Evolutionary conservation across 2,797 vertebrate genomes (phyloP), one percentile per base, ranked within the genome.

Genomic region (Argya squamiceps): DNA sequence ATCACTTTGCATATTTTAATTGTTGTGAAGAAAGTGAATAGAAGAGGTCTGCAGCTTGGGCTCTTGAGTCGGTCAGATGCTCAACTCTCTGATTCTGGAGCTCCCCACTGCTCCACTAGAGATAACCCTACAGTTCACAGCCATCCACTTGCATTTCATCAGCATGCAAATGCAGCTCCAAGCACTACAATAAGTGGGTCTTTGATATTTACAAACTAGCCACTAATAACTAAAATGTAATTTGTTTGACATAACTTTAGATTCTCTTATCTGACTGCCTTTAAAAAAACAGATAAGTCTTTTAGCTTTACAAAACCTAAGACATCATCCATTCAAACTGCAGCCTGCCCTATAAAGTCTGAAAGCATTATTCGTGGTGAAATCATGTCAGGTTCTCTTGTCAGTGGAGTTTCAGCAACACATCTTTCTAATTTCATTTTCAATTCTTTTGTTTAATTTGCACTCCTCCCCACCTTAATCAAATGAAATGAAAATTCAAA

Each of bases 1-100:
- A 99, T 99, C 99, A 99, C 99, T 99, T 99, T 99, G 99, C 99
- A 99, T 99, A 99, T 99, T 99, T 99, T 99, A 99, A 99, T 99
- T 99, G 99, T 99, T 99, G 99, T 99, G 99, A 99, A 99, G 99
- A 99, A 99, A 99, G 99, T 99, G 99, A 99, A 99, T 99, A 99
- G 99, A 99, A 99, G 99, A 99, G 99, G 99, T 99, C 99, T 98
- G 98, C 98, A 98, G 98, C 99, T 99, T 99, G 98, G 99, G 99
- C 99, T 99, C 99, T 99, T 98, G 98, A 99, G 99, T 99, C 98
- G 98, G 97, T 99, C 97, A 98, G 98, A 98, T 97, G 98, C 98
- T 98, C 96, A 98, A 98, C 98, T 97, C 99, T 98, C 98, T 99
- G 99, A 99, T 99, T 98, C 98, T 97, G 97, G 98, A 98, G 98